Base-by-base conservation (phyloP, 1,140 invertebrate genomes). In the Zaprionus gabonicus region DNA sequence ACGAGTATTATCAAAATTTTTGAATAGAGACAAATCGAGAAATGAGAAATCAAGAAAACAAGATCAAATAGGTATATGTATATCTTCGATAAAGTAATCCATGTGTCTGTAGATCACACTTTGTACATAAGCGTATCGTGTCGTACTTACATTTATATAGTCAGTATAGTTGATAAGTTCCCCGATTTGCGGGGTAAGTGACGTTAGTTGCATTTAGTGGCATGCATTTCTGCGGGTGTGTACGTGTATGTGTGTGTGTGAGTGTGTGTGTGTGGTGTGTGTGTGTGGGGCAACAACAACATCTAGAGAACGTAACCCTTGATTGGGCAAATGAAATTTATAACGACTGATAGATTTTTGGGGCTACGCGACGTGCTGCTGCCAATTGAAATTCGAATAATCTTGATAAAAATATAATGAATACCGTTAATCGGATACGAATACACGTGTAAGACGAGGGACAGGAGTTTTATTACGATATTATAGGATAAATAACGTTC, bases 281-380 rank as follows among this genome's bases (percentile, higher is more conserved):
- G 23, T 51, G 4, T 20, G 4, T 4, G 46, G 20, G 3, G 46
- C 3, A 51, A 51, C 41, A 62, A 69, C 76, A 34, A 34, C 31
- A 74, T 77, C 76, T 73, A 70, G 63, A 59, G 69, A 69, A 53
- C 68, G 62, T 56, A 41, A 41, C 62, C 81, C 81, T 66, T 66
- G 76, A 73, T 81, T 67, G 74, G 78, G 69, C 66, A 68, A 69
- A 81, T 62, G 68, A 72, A 81, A 68, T 80, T 78, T 67, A 84
- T 69, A 84, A 83, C 71, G 82, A 85, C 82, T 85, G 82, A 85
- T 85, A 85, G 82, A 78, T 86, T 85, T 83, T 84, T 67, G 62
- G 73, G 41, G 36, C 25, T 59, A 23, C 12, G 59, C 44, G 46
- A 59, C 57, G 23, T 44, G 58, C 71, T 74, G 83, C 80, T 64